These are phyloP conservation scores for Alca torda DNA, from an alignment of 2,797 vertebrate species.

Conservation along the genomic window DNA sequence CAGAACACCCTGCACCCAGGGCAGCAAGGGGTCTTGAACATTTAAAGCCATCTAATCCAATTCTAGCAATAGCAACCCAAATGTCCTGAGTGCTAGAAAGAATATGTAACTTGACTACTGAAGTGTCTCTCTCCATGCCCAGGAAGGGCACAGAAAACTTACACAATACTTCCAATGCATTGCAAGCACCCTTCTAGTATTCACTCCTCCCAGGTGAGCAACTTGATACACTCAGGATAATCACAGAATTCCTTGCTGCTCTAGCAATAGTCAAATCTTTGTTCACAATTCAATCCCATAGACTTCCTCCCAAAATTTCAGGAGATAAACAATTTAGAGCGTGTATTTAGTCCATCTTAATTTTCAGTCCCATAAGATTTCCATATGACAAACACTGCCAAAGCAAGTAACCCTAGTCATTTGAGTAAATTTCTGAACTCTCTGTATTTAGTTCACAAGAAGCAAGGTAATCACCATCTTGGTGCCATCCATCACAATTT, in stretches of 20 bases:
- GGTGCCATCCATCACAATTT: neutral
- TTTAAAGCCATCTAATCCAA: neutral
- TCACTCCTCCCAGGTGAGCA: neutral
- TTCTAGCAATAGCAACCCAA: neutral
- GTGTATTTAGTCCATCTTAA: neutral
- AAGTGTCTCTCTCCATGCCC: fast-evolving
- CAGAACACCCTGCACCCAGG: neutral
- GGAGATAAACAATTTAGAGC: neutral
- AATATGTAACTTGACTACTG: fast-evolving
- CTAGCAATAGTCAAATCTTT: neutral
- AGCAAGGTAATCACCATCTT: neutral
- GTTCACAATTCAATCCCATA: neutral
- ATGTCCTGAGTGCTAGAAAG: neutral
- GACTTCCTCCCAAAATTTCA: neutral
- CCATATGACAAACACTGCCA: neutral
- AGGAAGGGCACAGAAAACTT: neutral
- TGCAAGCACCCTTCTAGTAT: neutral
- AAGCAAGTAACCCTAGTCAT: neutral
- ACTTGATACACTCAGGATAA: neutral
- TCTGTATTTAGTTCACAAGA: neutral
- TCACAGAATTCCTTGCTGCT: neutral
- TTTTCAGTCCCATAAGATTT: neutral
- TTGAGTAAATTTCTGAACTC: neutral
- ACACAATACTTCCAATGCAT: too few relatives aligned
- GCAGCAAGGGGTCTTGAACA: neutral